Evolutionary conservation across 2,797 vertebrate species (phyloP).

Genomic region (Paratrypauchen microcephalus): DNA sequence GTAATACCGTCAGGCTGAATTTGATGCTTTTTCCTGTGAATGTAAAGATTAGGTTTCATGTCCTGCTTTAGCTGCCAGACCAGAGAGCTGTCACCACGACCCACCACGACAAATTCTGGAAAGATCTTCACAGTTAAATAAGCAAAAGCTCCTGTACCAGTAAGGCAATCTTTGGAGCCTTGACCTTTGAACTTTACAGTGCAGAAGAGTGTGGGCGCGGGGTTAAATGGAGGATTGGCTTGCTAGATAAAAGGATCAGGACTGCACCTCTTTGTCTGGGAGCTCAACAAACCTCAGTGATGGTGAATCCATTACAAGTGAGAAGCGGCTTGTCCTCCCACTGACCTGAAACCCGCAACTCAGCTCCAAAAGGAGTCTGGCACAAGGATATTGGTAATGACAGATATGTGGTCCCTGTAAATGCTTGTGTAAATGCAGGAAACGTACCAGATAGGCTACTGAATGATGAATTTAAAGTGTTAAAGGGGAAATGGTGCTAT

Average conservation of each 20-base stretch:
- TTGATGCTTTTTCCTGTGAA: conserved; percentile 39
- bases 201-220: conserved; percentile 42
- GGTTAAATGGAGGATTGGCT: conserved; percentile 54
- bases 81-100: conserved; percentile 48
- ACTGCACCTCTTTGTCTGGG: conserved; percentile 63
- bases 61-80: conserved; percentile 30
- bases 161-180: conserved; percentile 33
- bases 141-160: conserved; percentile 34
- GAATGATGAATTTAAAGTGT: conserved; percentile 64
- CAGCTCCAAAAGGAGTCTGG: conserved; percentile 62
- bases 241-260: conserved; percentile 45
- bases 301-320: conserved; percentile 75
- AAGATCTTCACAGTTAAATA: conserved; percentile 37
- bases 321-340: conserved; percentile 61
- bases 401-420: conserved; percentile 64
- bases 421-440: conserved; percentile 62
- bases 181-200: conserved; percentile 60
- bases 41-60: conserved; percentile 33
- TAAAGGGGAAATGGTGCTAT: conserved; percentile 44
- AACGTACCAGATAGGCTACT: conserved; percentile 59
- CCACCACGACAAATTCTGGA: conserved; percentile 42
- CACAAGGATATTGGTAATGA: conserved; percentile 65
- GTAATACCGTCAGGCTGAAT: conserved; percentile 52
- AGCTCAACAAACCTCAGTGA: conserved; percentile 61
- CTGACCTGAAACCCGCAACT: conserved; percentile 66